These are phyloP conservation scores for Blera fallax DNA, from an alignment of 2,888 invertebrate species.

Conservation along the genomic window DNA sequence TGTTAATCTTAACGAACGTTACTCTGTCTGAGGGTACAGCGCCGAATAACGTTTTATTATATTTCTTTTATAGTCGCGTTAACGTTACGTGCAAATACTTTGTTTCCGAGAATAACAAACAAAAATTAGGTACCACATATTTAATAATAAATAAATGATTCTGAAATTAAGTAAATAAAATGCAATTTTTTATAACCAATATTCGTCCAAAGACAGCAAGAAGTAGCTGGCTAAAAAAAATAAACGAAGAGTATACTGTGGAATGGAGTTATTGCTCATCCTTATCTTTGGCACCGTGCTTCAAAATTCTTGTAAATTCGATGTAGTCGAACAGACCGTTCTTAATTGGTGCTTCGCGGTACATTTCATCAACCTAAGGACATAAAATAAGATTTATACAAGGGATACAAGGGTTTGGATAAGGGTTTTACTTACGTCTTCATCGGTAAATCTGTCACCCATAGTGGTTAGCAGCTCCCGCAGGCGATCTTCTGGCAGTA, in stretches of 20 bases:
- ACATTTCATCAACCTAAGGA: slow-evolving; percentile 95
- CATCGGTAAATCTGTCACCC: slow-evolving; percentile 98
- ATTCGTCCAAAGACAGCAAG: slow-evolving; percentile 65
- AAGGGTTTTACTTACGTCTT: slow-evolving; percentile 84
- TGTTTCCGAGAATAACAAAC: slow-evolving; percentile 39
- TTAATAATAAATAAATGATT: slow-evolving; percentile 50
- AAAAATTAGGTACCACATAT: slow-evolving; percentile 26
- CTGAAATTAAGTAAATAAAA: slow-evolving; percentile 68
- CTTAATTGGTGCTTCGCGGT: slow-evolving; percentile 98
- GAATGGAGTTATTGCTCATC: slow-evolving; percentile 90
- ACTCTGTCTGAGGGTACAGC: slow-evolving; percentile 15
- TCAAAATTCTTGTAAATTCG: slow-evolving; percentile 98
- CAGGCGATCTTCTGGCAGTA: slow-evolving; percentile 95
- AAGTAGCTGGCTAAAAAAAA: slow-evolving; percentile 55
- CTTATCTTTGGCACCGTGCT: slow-evolving; percentile 99
- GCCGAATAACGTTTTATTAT: slow-evolving; percentile 10
- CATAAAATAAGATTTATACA: not conserved
- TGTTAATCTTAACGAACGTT: slow-evolving; percentile 52
- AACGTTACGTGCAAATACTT: slow-evolving; percentile 32
- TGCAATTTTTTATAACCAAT: slow-evolving; percentile 63
- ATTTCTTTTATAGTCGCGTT: slow-evolving; percentile 24
- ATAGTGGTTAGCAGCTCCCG: slow-evolving; percentile 97
- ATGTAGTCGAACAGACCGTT: slow-evolving; percentile 96
- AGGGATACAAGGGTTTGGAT: not conserved
- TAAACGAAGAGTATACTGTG: slow-evolving; percentile 3